These are phyloP conservation scores for Atrichornis clamosus DNA, from an alignment of 2,113 vertebrate genomes.

Conservation along the genomic window DNA sequence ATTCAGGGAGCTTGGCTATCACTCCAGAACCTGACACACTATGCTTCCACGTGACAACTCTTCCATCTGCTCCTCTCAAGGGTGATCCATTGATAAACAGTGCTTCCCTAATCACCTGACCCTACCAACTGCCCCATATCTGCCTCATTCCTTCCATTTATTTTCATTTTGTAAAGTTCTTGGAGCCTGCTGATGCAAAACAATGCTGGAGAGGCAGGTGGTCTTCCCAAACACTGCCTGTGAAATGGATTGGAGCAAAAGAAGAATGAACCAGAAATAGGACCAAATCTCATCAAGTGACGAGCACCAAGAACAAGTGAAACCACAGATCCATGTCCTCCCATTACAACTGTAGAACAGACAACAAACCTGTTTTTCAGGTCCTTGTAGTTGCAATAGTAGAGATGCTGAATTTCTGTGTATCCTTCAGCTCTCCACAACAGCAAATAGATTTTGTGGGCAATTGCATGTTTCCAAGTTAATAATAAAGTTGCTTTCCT, in stretches of 20 bases:
- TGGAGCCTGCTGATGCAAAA: not conserved
- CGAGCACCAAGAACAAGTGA: not conserved
- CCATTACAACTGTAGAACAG: not conserved
- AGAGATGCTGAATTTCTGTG: not conserved
- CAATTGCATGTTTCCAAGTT: not conserved
- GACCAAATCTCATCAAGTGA: not conserved
- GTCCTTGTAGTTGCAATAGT: not conserved
- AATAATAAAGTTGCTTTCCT: not conserved
- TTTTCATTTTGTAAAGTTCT: not conserved
- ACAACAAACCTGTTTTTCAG: constrained; percentile 1
- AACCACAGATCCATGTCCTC: not conserved
- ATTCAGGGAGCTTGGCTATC: not conserved
- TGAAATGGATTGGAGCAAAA: not conserved
- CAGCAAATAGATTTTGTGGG: not conserved
- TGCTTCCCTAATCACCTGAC: rapidly evolving
- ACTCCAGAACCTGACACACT: not conserved
- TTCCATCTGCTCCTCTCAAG: not conserved
- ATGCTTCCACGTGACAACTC: not conserved
- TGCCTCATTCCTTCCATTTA: not conserved
- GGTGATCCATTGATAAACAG: not conserved
- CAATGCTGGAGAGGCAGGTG: not conserved
- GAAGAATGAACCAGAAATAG: not conserved
- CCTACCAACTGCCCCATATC: not conserved
- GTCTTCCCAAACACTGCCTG: not conserved
- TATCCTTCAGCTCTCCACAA: not conserved